phyloP scores from a whole-genome alignment of 2,113 vertebrate species.

The Cynopterus brachyotis region DNA sequence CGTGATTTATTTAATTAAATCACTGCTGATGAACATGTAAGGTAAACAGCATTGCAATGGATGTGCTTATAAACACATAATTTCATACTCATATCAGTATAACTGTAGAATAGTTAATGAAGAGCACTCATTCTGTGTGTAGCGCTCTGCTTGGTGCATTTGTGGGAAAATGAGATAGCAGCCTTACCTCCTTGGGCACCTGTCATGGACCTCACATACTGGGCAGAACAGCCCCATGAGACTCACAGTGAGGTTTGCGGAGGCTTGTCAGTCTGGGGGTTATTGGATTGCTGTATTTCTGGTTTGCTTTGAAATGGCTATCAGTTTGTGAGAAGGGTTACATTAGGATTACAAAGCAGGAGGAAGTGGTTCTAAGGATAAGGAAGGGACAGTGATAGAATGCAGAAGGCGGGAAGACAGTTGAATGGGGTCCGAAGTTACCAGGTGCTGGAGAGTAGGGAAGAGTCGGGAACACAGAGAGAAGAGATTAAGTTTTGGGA shows the following conservation, averaged over 20 bases:
- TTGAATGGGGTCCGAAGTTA: neutral
- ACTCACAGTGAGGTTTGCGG: neutral
- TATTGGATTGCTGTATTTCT: neutral
- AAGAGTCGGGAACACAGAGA: neutral
- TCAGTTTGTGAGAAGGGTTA: neutral
- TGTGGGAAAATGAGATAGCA: neutral
- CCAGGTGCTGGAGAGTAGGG: neutral
- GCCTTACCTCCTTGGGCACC: fast-evolving
- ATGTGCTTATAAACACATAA: neutral
- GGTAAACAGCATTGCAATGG: neutral
- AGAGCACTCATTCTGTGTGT: neutral
- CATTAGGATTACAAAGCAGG: neutral
- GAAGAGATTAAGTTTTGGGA: neutral
- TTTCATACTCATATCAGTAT: neutral
- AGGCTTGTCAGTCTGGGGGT: no score
- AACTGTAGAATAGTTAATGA: neutral
- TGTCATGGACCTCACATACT: no score
- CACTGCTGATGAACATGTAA: neutral
- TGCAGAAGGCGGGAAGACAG: neutral
- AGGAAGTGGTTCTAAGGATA: neutral
- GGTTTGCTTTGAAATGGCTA: neutral
- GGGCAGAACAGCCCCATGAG: neutral
- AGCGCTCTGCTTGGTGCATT: neutral
- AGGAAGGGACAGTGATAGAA: neutral
- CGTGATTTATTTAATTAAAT: neutral